These are phyloP conservation scores for Tribolium madens DNA, from an alignment of 1,140 invertebrate species.

Conservation along the genomic window DNA sequence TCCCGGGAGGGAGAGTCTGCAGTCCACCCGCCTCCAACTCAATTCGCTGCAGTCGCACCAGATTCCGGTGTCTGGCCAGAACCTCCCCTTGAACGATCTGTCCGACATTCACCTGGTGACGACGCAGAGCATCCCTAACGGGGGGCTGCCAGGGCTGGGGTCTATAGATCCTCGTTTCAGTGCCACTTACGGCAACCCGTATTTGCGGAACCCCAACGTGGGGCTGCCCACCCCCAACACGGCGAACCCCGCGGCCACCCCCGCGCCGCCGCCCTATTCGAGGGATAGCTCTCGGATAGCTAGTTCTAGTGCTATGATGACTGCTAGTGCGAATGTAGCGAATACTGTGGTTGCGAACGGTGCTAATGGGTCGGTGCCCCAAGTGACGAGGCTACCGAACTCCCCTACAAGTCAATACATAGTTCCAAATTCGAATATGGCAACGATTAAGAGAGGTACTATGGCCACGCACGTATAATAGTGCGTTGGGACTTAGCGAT, in stretches of 20 bases:
- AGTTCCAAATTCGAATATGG: constrained; percentile 64
- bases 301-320: constrained; percentile 59
- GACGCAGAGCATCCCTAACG: constrained; percentile 64
- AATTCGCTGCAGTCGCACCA: constrained; percentile 65
- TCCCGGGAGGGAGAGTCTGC: constrained; percentile 68
- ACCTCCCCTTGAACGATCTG: constrained; percentile 61
- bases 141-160: constrained; percentile 69
- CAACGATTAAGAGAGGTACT: constrained; percentile 71
- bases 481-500: constrained; percentile 17
- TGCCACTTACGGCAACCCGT: constrained; percentile 90
- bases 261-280: constrained; percentile 80
- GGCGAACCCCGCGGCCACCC: constrained; percentile 81
- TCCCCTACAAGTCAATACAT: constrained; percentile 69
- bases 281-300: constrained; percentile 61
- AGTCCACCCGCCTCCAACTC: constrained; percentile 63
- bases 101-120: constrained; percentile 62
- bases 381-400: constrained; percentile 66
- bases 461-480: constrained; percentile 74
- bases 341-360: constrained; percentile 63
- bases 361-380: constrained; percentile 67
- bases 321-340: constrained; percentile 61
- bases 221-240: constrained; percentile 70
- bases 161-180: constrained; percentile 85
- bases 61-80: constrained; percentile 56
- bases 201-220: constrained; percentile 75